Conservation (phyloP, 2,113 vertebrate genomes). For the Pteropus alecto region DNA sequence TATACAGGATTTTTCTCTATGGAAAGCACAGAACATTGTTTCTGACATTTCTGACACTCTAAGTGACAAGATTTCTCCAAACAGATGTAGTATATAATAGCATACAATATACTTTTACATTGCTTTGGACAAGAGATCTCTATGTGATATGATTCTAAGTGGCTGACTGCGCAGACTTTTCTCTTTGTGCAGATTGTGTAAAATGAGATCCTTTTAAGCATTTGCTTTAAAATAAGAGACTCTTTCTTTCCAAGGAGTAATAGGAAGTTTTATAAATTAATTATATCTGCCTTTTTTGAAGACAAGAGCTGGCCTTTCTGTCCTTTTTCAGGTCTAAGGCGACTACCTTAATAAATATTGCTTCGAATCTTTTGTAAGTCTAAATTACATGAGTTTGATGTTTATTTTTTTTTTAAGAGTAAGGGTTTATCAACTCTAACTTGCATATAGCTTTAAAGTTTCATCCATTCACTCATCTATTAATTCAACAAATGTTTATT, state of each 20-base stretch:
- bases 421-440: not conserved
- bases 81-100: not conserved
- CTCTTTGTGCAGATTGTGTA: not conserved
- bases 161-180: not conserved
- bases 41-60: conserved; percentile 32
- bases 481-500: not conserved
- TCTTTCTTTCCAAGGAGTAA: not conserved
- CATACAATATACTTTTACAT: not conserved
- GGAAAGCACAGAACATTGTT: conserved; percentile 23
- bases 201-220: conserved; percentile 3
- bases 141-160: not conserved
- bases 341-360: not conserved
- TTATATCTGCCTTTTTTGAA: not conserved
- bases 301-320: not conserved
- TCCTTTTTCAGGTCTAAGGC: not conserved
- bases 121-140: not conserved
- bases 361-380: not conserved
- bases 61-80: conserved; percentile 47
- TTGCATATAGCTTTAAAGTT: not conserved
- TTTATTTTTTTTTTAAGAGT: conserved; percentile 24
- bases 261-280: not conserved
- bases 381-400: not conserved
- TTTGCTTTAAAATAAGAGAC: conserved; percentile 14
- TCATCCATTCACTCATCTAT: not conserved
- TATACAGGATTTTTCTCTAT: not conserved